Conservation (phyloP, 2,888 invertebrate species). For the Melieria picta region DNA sequence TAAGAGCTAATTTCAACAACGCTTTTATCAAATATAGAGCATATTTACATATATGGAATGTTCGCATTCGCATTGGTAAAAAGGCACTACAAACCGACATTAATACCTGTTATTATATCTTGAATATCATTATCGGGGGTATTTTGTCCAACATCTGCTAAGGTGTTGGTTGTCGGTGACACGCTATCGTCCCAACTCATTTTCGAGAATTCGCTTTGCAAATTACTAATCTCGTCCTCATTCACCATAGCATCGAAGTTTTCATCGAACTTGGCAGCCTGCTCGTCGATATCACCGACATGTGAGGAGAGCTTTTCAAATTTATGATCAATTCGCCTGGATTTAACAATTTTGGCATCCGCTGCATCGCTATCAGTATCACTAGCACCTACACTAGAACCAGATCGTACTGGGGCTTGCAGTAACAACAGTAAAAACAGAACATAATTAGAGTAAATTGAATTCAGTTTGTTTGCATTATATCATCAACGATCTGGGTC, state of each 20-base stretch:
- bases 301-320: conserved; percentile 62
- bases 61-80: too few relatives aligned
- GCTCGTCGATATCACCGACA: conserved; percentile 56
- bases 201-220: conserved; percentile 66
- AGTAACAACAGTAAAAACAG: not conserved
- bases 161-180: conserved; percentile 62
- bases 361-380: conserved; percentile 36
- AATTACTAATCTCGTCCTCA: conserved; percentile 64
- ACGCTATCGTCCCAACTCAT: conserved; percentile 66
- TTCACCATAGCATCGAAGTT: conserved; percentile 59
- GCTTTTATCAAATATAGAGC: not conserved
- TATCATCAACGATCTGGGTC: too few relatives aligned
- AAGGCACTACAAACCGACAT: not conserved
- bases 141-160: conserved; percentile 63
- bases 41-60: conserved; percentile 4
- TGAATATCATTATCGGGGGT: conserved; percentile 66
- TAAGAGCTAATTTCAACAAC: too few relatives aligned
- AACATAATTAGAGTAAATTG: not conserved
- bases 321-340: conserved; percentile 61
- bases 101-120: conserved; percentile 64
- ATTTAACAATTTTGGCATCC: conserved; percentile 48
- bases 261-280: conserved; percentile 55
- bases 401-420: too few relatives aligned
- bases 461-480: not conserved
- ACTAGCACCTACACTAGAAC: conserved; percentile 2